phyloP scores from a whole-genome alignment of 2,888 invertebrate genomes.

The Drosophila hamatofila region DNA sequence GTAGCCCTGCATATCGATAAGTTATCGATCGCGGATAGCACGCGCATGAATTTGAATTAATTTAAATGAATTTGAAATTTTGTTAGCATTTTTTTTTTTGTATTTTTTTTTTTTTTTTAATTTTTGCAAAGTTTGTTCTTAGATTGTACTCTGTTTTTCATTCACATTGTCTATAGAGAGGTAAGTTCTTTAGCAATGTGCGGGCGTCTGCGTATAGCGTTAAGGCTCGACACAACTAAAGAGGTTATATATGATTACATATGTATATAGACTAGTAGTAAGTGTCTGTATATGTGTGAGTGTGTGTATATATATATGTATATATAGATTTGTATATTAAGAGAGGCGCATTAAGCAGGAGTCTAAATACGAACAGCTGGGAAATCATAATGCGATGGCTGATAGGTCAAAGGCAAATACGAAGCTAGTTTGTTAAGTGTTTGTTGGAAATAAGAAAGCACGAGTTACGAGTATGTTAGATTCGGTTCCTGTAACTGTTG shows the following conservation, averaged over 20 bases:
- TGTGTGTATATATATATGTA: slow-evolving; percentile 16
- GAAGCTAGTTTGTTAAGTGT: slow-evolving; percentile 61
- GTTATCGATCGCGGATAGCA: slow-evolving; percentile 41
- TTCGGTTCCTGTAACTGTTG: slow-evolving; percentile 18
- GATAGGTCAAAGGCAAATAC: slow-evolving; percentile 71
- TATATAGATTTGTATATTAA: slow-evolving; percentile 10
- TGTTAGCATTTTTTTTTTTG: slow-evolving; percentile 64
- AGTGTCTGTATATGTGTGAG: slow-evolving; percentile 12
- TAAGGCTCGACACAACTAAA: slow-evolving; percentile 63
- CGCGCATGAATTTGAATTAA: slow-evolving; percentile 77
- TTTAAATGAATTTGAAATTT: slow-evolving; percentile 81
- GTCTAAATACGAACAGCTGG: slow-evolving; percentile 60
- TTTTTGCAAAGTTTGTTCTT: slow-evolving; percentile 58
- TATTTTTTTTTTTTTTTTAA: slow-evolving; percentile 42
- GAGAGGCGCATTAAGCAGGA: slow-evolving; percentile 41
- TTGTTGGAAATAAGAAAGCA: slow-evolving; percentile 66
- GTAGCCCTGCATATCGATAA: slow-evolving; percentile 76
- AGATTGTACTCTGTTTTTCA: slow-evolving; percentile 76
- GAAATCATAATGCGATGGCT: slow-evolving; percentile 63
- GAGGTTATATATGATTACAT: slow-evolving; percentile 34
- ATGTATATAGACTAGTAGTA: slow-evolving; percentile 7
- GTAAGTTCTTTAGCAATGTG: slow-evolving; percentile 50
- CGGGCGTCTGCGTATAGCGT: slow-evolving; percentile 60
- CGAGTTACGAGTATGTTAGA: slow-evolving; percentile 33
- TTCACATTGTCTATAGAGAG: slow-evolving; percentile 75